Evolutionary conservation across 1,140 invertebrate genomes (phyloP), one percentile per base, ranked within the genome.

Genomic region (Proales similis): DNA sequence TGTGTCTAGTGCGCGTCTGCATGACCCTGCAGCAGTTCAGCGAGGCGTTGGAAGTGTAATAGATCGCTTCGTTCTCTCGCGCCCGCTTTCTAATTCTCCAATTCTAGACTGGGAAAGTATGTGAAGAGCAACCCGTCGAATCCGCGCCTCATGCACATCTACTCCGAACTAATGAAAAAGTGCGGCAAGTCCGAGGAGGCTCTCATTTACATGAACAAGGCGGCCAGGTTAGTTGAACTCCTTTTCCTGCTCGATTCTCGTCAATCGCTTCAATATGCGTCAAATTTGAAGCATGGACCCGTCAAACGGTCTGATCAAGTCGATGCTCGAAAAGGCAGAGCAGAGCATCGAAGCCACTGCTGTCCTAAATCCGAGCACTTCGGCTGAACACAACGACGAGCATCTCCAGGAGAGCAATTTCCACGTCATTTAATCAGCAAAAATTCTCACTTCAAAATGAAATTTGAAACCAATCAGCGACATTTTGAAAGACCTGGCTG

Each of bases 21-120:
- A 57, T 57, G 51, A 57, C 51, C 45, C 20, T 57, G 20, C 51
- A 57, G 19, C 51, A 57, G 20, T 57, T 57, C 45, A 57, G 27
- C 22, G 51, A 57, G 32, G 51, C 51, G 17, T 39, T 57, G 12
- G 51, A 57, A 26, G 51, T 57, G n/a, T n/a, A n/a, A n/a, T n/a
- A n/a, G n/a, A n/a, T n/a, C n/a, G n/a, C n/a, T n/a, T n/a, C n/a
- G n/a, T n/a, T n/a, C n/a, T n/a, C n/a, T n/a, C n/a, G n/a, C n/a
- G n/a, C n/a, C n/a, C n/a, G n/a, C n/a, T n/a, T n/a, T n/a, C n/a
- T n/a, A n/a, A n/a, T n/a, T n/a, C n/a, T n/a, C n/a, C n/a, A n/a
- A n/a, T n/a, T n/a, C n/a, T n/a, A n/a, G n/a, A 12, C 36, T 57
- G 27, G 51, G 51, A 22, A 57, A 57, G 22, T 57, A 57, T n/a